Evolutionary conservation across 2,113 vertebrate genomes (phyloP).

Genomic region (Cyprinodon brontotheroides): DNA sequence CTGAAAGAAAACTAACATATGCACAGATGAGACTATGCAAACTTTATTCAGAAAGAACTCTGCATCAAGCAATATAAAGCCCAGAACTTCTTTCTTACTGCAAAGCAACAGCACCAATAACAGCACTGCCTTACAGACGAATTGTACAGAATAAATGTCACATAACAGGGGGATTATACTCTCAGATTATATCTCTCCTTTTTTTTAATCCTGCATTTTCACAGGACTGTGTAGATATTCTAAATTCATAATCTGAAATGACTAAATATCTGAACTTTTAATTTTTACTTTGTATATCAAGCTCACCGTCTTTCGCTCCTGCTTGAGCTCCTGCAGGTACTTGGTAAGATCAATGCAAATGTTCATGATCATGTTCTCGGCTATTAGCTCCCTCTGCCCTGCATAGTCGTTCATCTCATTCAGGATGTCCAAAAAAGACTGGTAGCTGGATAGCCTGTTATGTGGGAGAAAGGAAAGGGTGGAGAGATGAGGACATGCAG

Average conservation of each 20-base stretch:
- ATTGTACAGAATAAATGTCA: not conserved
- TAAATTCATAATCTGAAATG: not conserved
- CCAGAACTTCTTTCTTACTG: not conserved
- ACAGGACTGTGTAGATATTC: not conserved
- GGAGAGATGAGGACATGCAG: conserved; percentile 24
- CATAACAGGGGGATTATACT: not conserved
- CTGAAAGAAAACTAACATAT: not conserved
- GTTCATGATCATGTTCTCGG: conserved; percentile 85
- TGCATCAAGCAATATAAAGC: not conserved
- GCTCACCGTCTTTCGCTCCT: conserved; percentile 88
- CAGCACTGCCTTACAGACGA: too few relatives aligned
- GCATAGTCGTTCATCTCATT: conserved; percentile 91
- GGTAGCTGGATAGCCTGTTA: conserved; percentile 85
- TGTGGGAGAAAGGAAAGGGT: conserved; percentile 49
- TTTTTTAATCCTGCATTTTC: not conserved
- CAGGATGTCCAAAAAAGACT: conserved; percentile 86
- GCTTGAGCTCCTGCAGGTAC: conserved; percentile 88
- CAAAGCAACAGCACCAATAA: too few relatives aligned
- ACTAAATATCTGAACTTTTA: not conserved
- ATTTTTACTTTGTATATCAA: not conserved
- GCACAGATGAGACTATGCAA: not conserved
- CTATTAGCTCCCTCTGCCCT: conserved; percentile 88
- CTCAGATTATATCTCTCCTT: not conserved
- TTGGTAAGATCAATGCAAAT: conserved; percentile 89
- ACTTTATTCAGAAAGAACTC: not conserved